Evolutionary conservation across 2,113 vertebrate species (phyloP).

Genomic region (Manacus vitellinus): DNA sequence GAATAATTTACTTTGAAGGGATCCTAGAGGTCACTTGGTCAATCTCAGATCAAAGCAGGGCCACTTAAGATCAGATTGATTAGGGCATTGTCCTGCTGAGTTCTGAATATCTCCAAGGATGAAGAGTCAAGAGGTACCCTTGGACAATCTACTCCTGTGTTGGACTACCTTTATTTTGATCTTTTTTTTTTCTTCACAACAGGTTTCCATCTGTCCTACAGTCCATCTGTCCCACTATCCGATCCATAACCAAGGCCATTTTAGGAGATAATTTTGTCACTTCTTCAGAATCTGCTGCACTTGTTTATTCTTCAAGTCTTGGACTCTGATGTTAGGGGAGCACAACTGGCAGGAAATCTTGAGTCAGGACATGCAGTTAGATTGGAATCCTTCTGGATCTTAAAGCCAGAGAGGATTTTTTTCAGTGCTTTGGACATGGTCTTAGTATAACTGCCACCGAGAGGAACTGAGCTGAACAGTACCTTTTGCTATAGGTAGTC

Average conservation of each 20-base stretch:
- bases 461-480: background rate
- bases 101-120: background rate
- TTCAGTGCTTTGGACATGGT: background rate
- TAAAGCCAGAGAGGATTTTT: background rate
- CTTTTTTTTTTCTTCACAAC: background rate
- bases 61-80: background rate
- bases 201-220: background rate
- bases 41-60: background rate
- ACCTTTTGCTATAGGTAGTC: background rate
- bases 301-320: background rate
- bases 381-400: background rate
- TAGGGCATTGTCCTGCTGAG: background rate
- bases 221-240: background rate
- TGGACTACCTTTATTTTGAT: background rate
- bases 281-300: background rate
- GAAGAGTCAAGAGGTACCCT: background rate
- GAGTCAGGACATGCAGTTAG: background rate
- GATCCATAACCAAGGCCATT: background rate
- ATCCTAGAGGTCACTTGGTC: background rate
- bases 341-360: background rate
- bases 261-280: background rate
- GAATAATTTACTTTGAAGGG: background rate
- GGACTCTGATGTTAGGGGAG: background rate
- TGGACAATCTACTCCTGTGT: background rate
- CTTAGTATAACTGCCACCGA: background rate